A percentile compares a stretch with the other conserved stretches of the same genome.
Conservation (phyloP, 1,140 invertebrate genomes). For the Ostrea edulis region DNA sequence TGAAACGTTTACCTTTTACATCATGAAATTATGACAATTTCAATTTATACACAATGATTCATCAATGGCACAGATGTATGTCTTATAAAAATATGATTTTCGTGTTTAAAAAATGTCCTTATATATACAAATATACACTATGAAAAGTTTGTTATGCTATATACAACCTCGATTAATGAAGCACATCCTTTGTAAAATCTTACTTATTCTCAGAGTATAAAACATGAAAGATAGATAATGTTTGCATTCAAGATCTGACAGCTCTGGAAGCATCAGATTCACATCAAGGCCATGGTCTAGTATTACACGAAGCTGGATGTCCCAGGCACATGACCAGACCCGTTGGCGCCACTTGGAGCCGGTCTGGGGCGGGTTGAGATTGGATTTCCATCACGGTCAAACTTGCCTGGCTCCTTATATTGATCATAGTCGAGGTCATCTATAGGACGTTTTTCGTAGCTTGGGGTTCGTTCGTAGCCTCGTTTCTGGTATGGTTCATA, state of each 20-base stretch:
- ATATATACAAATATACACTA: not conserved
- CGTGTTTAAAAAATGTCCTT: not conserved
- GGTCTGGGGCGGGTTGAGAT: slow-evolving; percentile 29
- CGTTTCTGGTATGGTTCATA: slow-evolving; percentile 44
- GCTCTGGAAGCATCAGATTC: not conserved
- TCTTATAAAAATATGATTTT: slow-evolving; percentile 15
- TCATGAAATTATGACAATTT: not conserved
- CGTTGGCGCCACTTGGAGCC: slow-evolving; percentile 20
- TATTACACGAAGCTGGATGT: slow-evolving; percentile 44
- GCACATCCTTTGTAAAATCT: not conserved
- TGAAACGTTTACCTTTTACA: not conserved
- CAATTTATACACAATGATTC: not conserved
- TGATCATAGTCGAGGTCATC: slow-evolving; percentile 44
- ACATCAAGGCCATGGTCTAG: not conserved
- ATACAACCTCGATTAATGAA: slow-evolving; percentile 13
- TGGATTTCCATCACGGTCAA: slow-evolving; percentile 56
- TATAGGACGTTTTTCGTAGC: slow-evolving; percentile 51
- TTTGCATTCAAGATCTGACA: not conserved
- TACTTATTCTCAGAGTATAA: no score
- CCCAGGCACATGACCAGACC: slow-evolving; percentile 6
- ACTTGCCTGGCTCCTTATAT: slow-evolving; percentile 54
- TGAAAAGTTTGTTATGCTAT: not conserved
- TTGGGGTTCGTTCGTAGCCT: slow-evolving; percentile 50
- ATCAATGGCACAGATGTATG: not conserved
- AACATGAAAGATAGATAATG: no score